Percentiles rank a stretch among this genome's conserved stretches.
phyloP scores from a whole-genome alignment of 37 sponge, comb jelly and placozoan genomes.

The Eunapius fragilis region DNA sequence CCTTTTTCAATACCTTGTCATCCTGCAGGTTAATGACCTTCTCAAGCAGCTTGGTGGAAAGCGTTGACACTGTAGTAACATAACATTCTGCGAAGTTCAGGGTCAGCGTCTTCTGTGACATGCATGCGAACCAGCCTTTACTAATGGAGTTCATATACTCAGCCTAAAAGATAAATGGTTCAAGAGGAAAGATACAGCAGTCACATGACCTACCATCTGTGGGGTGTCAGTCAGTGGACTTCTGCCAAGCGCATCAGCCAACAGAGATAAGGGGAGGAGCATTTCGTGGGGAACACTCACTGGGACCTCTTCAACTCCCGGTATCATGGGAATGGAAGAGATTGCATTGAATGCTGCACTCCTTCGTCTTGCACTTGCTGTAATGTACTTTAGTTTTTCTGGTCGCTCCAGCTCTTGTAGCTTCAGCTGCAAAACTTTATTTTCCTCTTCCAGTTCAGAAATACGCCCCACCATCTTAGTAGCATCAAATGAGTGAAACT shows the following conservation, averaged over 20 bases:
- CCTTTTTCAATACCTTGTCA: slow-evolving; percentile 27
- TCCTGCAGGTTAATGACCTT: slow-evolving; percentile 59
- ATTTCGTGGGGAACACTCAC: slow-evolving; percentile 60
- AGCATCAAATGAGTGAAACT: neutral
- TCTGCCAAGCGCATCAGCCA: slow-evolving; percentile 44
- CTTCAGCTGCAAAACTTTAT: slow-evolving; percentile 15
- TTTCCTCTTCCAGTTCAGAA: slow-evolving; percentile 32
- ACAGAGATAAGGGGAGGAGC: slow-evolving; percentile 53
- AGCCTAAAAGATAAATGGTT: slow-evolving; percentile 6
- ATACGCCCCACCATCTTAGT: neutral
- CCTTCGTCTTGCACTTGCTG: slow-evolving; percentile 29
- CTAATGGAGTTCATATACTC: slow-evolving; percentile 29
- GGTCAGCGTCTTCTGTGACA: slow-evolving; percentile 58
- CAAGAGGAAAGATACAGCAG: neutral
- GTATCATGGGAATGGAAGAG: slow-evolving; percentile 24
- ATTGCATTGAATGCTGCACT: slow-evolving; percentile 35
- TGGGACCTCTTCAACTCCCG: slow-evolving; percentile 30
- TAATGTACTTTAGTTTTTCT: slow-evolving; percentile 5
- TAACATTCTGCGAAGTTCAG: slow-evolving; percentile 43
- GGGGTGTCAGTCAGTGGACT: neutral
- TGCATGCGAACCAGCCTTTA: slow-evolving; percentile 54
- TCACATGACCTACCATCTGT: slow-evolving; percentile 18
- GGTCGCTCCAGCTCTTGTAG: slow-evolving; percentile 5
- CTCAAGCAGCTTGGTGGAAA: slow-evolving; percentile 45
- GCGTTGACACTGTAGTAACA: slow-evolving; percentile 32